Evolutionary conservation across 1,140 invertebrate species (phyloP), one percentile per base, ranked within the genome.

Genomic region (Episyrphus balteatus): DNA sequence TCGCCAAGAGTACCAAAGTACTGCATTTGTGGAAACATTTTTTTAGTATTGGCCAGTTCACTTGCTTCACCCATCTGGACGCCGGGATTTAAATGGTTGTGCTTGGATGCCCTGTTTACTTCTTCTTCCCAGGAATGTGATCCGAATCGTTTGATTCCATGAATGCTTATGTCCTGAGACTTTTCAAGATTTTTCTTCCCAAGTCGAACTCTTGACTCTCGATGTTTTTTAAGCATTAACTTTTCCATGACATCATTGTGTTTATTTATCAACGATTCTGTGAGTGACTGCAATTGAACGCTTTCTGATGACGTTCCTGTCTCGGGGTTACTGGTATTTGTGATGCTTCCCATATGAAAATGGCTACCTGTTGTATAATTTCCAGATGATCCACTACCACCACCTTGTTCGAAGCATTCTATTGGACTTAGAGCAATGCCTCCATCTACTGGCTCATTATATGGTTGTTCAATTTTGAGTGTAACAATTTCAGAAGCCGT

Each of bases 221-320:
- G 72, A 55, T 86, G 81, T 44, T 78, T 78, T 54, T 82, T 80
- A 10, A 84, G 70, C 75, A 88, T 81, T 5, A 77, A 71, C 56
- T 84, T 84, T 57, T 86, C 82, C 83, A 86, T 88, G 44, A 84
- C 76, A 52, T 83, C 79, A 60, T 86, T 86, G 55, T 86, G 84
- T 51, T 75, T 79, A 45, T 64, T 75, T 2, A 87, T 61, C 37
- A 84, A 42, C 1, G 72, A 74, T 58, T 85, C 80, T 0, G 84
- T 86, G 3, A 86, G 69, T 11, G 74, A 73, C 0, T 75, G 66
- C 2, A 57, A 63, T 46, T 75, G 75, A 34, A 74, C 78, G 2
- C 63, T 70, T 1, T 57, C 61, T 0, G 52, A 52, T 2, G 58
- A 55, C 1, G 58, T 59, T n/a, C 55, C 60, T 0, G 60, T 65